Percentiles rank a stretch among this genome's conserved stretches.
Conservation (phyloP, 2,113 vertebrate genomes). For the Erythrocercus mccallii region DNA sequence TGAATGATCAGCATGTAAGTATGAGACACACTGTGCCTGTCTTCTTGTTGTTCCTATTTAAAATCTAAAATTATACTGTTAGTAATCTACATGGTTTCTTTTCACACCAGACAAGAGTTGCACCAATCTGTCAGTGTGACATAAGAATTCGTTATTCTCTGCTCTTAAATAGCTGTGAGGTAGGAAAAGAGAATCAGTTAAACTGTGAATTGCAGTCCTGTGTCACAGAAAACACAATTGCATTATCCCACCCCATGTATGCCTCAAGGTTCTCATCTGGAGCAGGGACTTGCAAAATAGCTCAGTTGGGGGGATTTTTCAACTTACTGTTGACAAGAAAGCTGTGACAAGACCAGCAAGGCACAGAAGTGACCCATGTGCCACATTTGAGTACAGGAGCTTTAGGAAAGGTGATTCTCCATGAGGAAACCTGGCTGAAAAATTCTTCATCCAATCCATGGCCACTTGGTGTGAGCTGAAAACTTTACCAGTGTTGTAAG, state of each 20-base stretch:
- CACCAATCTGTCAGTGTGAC: neutral
- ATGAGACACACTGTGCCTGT: neutral
- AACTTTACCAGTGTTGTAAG: neutral
- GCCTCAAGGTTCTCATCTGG: neutral
- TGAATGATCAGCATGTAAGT: constrained; percentile 82
- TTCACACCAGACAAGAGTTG: neutral
- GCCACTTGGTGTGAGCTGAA: neutral
- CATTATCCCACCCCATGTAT: neutral
- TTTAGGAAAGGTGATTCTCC: neutral
- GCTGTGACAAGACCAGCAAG: neutral
- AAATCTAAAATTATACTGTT: neutral
- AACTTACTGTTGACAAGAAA: neutral
- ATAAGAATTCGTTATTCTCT: neutral
- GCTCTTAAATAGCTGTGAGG: neutral
- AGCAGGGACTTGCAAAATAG: neutral
- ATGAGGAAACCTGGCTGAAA: neutral
- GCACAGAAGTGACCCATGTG: neutral
- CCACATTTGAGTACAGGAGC: neutral
- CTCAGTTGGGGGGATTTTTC: neutral
- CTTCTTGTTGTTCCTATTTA: neutral
- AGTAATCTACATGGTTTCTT: neutral
- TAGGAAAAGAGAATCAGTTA: neutral
- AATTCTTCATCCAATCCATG: neutral
- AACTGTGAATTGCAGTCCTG: neutral
- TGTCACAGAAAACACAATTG: neutral